Conservation (phyloP, 2,797 vertebrate species). For the Chloroceryle amazona region DNA sequence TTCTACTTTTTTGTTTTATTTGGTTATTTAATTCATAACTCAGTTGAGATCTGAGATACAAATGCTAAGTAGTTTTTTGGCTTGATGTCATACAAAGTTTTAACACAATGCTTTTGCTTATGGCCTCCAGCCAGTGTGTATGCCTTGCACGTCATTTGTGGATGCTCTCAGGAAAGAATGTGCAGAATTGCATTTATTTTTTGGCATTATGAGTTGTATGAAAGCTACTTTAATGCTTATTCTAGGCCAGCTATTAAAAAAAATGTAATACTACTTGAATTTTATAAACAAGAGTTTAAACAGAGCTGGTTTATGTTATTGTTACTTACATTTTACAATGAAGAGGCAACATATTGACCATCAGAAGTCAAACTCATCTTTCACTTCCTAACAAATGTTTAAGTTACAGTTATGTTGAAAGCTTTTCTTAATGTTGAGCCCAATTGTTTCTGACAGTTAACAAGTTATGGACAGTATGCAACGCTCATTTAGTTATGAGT, state of each 20-base stretch:
- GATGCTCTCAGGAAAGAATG: constrained; percentile 80
- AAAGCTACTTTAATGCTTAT: constrained; percentile 76
- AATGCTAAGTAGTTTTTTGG: constrained; percentile 77
- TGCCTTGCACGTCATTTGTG: constrained; percentile 70
- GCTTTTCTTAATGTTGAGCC: neutral
- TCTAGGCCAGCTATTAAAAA: constrained; percentile 73
- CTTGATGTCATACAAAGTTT: constrained; percentile 65
- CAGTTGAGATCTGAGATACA: constrained; percentile 59
- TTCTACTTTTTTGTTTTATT: constrained; percentile 58
- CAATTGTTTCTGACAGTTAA: neutral
- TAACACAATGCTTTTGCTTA: constrained; percentile 71
- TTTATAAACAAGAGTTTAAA: constrained; percentile 78
- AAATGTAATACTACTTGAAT: constrained; percentile 76
- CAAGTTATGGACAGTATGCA: neutral
- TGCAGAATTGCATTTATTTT: constrained; percentile 79
- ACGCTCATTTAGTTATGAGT: neutral
- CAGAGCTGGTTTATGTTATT: constrained; percentile 75
- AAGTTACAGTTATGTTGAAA: constrained; percentile 17
- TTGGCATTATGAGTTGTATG: constrained; percentile 73
- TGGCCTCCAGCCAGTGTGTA: constrained; percentile 61
- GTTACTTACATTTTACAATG: constrained; percentile 71
- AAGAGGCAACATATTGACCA: constrained; percentile 37
- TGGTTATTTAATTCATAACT: constrained; percentile 72
- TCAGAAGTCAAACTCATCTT: constrained; percentile 2
- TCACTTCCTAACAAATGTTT: neutral